Conservation (phyloP, 2,888 invertebrate species). For the Drosophila meridiana region DNA sequence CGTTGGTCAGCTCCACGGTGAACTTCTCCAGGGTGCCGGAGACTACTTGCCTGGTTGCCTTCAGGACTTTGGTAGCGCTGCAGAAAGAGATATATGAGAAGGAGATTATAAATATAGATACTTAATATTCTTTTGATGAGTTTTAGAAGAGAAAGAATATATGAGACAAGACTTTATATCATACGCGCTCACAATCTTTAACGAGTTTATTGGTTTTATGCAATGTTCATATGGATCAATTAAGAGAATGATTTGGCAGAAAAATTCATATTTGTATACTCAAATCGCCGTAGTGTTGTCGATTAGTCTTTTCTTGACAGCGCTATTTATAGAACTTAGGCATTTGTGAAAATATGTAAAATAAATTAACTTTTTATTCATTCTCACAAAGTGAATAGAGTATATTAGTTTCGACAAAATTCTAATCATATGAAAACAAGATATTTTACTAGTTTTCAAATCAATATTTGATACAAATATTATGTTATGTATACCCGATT, state of each 20-base stretch:
- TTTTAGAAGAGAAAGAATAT: not conserved
- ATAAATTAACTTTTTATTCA: too few species aligned
- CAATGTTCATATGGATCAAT: not conserved
- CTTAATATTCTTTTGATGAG: not conserved
- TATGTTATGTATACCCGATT: not conserved
- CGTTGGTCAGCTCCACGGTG: constrained; percentile 58
- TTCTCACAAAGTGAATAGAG: not conserved
- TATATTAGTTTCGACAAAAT: not conserved
- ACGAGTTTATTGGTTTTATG: not conserved
- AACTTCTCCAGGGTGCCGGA: constrained; percentile 52
- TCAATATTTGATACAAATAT: not conserved
- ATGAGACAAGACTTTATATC: not conserved
- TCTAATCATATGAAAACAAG: not conserved
- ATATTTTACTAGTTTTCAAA: too few species aligned
- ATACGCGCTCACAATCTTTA: not conserved
- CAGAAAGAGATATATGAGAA: not conserved
- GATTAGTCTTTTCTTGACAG: not conserved
- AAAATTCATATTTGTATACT: too few species aligned
- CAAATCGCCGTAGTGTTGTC: not conserved
- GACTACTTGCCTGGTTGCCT: constrained; percentile 68
- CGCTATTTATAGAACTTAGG: too few species aligned
- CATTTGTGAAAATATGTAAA: not conserved
- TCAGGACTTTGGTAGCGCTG: constrained; percentile 57
- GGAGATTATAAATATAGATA: not conserved
- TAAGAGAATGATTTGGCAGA: not conserved